Evolutionary conservation across 1,140 invertebrate species (phyloP).

Genomic region (Drosophila nebulosa): DNA sequence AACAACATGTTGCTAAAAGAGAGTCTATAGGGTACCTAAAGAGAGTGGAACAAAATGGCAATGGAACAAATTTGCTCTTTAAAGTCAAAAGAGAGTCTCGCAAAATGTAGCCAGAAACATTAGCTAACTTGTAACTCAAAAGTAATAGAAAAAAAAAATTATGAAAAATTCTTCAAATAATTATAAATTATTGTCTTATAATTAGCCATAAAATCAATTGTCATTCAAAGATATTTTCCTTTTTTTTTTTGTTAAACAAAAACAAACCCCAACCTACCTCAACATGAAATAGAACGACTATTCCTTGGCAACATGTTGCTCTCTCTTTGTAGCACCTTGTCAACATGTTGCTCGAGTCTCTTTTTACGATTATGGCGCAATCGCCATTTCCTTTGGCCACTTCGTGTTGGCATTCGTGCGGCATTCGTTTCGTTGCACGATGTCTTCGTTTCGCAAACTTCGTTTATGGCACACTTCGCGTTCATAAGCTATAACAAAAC

Average conservation of each 20-base stretch:
- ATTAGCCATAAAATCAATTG: too few relatives aligned
- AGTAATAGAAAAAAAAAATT: too few relatives aligned
- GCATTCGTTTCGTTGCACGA: neutral
- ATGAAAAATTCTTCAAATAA: neutral
- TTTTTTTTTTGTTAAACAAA: neutral
- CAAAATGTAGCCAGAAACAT: neutral
- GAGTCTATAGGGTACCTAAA: neutral
- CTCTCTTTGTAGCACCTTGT: slow-evolving; percentile 25
- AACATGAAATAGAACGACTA: too few relatives aligned
- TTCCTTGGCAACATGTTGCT: neutral
- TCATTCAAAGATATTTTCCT: neutral
- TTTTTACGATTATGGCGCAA: slow-evolving; percentile 12
- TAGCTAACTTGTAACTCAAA: too few relatives aligned
- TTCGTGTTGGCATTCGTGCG: neutral
- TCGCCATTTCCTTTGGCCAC: slow-evolving; percentile 1
- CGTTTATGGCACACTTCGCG: slow-evolving; percentile 17
- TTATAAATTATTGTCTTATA: neutral
- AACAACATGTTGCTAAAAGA: slow-evolving; percentile 63
- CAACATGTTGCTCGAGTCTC: slow-evolving; percentile 41
- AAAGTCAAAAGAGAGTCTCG: neutral
- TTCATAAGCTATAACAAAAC: slow-evolving; percentile 73
- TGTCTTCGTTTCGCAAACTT: neutral
- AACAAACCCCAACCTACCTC: neutral
- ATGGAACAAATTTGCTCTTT: slow-evolving; percentile 31
- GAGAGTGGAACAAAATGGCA: slow-evolving; percentile 51